Conservation (phyloP, 2,797 vertebrate species). For the Sebastes alutus region DNA sequence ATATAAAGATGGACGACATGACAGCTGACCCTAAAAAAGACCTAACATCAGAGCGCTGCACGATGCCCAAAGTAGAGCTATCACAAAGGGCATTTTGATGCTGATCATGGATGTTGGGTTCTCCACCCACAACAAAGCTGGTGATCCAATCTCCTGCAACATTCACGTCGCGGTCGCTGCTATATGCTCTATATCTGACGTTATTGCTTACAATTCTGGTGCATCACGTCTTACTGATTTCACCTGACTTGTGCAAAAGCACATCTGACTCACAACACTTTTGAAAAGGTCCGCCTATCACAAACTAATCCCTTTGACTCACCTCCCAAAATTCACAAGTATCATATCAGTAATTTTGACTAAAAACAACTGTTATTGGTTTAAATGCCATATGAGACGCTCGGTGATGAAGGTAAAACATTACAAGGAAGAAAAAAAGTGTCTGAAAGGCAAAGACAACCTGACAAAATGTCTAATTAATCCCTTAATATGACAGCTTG, state of each 20-base stretch:
- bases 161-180: too few species aligned
- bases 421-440: not conserved
- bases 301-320: not conserved
- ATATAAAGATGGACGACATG: too few species aligned
- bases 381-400: not conserved
- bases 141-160: not conserved
- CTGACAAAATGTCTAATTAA: slow-evolving; percentile 25
- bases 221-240: not conserved
- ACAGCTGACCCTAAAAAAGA: too few species aligned
- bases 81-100: not conserved
- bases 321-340: not conserved
- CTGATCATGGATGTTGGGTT: not conserved
- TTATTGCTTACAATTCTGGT: not conserved
- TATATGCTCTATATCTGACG: too few species aligned
- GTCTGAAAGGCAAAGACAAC: not conserved
- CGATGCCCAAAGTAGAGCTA: not conserved
- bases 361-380: not conserved
- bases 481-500: slow-evolving; percentile 21
- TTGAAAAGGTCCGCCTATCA: not conserved
- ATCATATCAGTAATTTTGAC: not conserved
- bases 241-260: not conserved
- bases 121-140: not conserved
- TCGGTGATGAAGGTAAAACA: not conserved
- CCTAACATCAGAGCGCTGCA: not conserved
- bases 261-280: not conserved